Percentiles rank a stretch among this genome's conserved stretches.
phyloP scores from a whole-genome alignment of 2,888 invertebrate genomes.

The Eurois occulta region DNA sequence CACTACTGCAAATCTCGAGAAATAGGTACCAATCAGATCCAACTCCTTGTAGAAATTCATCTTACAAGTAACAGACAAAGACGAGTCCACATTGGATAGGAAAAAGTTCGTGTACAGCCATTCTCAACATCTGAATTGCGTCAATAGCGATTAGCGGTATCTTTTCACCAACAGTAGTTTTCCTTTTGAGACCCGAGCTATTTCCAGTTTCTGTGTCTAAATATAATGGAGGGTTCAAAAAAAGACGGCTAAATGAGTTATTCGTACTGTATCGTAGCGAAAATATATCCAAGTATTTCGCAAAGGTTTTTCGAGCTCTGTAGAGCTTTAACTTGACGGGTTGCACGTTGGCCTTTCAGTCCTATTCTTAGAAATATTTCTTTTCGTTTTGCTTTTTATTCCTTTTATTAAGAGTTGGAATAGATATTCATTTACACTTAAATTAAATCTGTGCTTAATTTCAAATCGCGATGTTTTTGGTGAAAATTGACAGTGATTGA shows the following conservation, averaged over 20 bases:
- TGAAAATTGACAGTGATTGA: neutral
- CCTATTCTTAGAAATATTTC: neutral
- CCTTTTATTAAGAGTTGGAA: neutral
- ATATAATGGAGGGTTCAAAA: neutral
- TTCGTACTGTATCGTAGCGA: neutral
- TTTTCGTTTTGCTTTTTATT: neutral
- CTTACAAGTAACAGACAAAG: constrained; percentile 4
- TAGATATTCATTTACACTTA: neutral
- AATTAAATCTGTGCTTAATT: neutral
- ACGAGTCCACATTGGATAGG: neutral
- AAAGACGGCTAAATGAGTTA: neutral
- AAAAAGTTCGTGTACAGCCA: constrained; percentile 22
- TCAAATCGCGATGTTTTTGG: neutral
- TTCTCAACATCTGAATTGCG: constrained; percentile 20
- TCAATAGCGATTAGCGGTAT: constrained; percentile 27
- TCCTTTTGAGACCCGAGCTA: neutral
- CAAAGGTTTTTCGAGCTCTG: neutral
- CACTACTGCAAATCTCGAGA: neutral
- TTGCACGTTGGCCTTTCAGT: neutral
- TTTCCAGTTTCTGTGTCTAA: constrained; percentile 10
- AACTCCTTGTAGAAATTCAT: neutral
- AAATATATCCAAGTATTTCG: neutral
- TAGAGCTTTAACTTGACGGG: constrained; percentile 2
- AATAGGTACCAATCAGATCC: constrained; percentile 2
- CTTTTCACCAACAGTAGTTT: constrained; percentile 22